Percentiles rank a stretch among this genome's conserved stretches.
Evolutionary conservation across 2,888 invertebrate genomes (phyloP).

Genomic region (Troides aeacus): DNA sequence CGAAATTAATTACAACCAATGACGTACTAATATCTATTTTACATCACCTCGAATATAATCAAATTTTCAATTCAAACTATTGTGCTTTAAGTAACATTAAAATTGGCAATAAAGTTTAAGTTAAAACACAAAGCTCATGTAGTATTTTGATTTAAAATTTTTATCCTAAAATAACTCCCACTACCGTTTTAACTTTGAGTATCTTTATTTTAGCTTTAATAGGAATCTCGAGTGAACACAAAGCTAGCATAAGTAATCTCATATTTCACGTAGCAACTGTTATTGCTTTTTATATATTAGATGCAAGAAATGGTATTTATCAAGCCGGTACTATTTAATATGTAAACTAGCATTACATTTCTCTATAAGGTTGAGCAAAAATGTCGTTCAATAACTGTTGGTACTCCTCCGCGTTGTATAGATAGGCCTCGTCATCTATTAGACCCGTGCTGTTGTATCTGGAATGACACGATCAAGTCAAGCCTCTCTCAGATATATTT

Average conservation of each 20-base stretch:
- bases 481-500: not conserved
- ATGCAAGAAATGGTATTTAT: conserved; percentile 27
- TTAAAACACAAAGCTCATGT: not conserved
- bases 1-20: conserved; percentile 22
- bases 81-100: conserved; percentile 5
- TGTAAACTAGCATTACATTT: conserved; percentile 49
- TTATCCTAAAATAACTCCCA: not conserved
- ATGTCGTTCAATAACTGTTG: conserved; percentile 72
- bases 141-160: not conserved
- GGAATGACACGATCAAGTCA: conserved; percentile 28
- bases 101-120: conserved; percentile 8
- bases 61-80: not conserved
- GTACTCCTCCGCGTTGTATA: conserved; percentile 71
- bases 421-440: conserved; percentile 66
- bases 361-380: conserved; percentile 76
- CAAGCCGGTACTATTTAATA: conserved; percentile 9
- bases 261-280: conserved; percentile 22
- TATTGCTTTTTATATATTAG: conserved; percentile 12
- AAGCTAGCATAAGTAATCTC: conserved; percentile 46
- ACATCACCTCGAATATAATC: conserved; percentile 14
- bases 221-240: conserved; percentile 56
- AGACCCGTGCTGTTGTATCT: conserved; percentile 58
- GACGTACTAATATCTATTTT: conserved; percentile 9
- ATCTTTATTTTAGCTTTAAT: conserved; percentile 46
- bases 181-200: conserved; percentile 10